Evolutionary conservation across 2,888 invertebrate species (phyloP), one percentile per base, ranked within the genome.

Genomic region (Megamerina dolium): DNA sequence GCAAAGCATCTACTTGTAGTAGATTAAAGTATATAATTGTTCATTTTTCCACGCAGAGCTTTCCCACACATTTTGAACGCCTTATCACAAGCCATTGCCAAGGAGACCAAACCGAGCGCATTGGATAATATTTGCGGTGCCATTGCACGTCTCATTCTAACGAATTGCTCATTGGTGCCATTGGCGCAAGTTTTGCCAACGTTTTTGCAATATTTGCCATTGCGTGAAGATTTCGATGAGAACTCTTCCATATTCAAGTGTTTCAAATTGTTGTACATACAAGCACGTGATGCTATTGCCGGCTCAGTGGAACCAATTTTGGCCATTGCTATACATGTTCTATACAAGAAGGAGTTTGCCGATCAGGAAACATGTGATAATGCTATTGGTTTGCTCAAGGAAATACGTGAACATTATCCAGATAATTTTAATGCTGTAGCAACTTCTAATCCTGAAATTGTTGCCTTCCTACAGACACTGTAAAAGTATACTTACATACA

Each of bases 51-150:
- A 18, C 37, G 16, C 4, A 83, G 83, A 39, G 75, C 80, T 54
- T 87, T 81, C 65, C 73, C 76, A 21, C 74, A 77, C 41, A 80
- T 87, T 51, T 68, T 88, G 36, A 77, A 80, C 64, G 73, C 76
- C 6, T 66, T 88, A n/a, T 83, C 85, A 2, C 68, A 74, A 26
- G 76, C 80, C n/a, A 75, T 86, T 41, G 67, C 76, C 4, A 75
- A 73, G 44, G 87, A 87, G 67, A 72, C 74, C n/a, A 77, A 81
- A 57, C 73, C 76, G 0, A 75, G 82, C 29, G 81, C 81, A 4
- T 70, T 83, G 45, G 88, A 88, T 63, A 88, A 88, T 63, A 81
- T 87, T 52, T 83, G 85, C 64, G 87, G 84, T 37, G 85, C 87
- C 23, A 75, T 86, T 39, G 82, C 85, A 19, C 77, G 86, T 45